phyloP scores from a whole-genome alignment of 2,113 vertebrate genomes.

The Trematocara variabile region DNA sequence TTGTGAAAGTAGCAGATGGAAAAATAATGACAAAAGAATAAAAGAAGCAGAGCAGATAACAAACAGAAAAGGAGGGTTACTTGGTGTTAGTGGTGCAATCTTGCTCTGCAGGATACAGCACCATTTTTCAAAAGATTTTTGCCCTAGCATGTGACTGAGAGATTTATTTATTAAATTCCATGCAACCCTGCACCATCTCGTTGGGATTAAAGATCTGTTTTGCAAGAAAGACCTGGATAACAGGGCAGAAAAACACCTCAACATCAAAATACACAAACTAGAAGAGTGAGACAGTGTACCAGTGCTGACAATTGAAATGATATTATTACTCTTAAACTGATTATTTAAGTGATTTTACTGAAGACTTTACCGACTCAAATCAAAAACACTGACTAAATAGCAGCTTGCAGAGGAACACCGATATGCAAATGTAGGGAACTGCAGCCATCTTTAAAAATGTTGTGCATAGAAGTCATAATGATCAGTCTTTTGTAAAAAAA shows the following conservation, averaged over 20 bases:
- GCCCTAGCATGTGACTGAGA: neutral
- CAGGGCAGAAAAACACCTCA: neutral
- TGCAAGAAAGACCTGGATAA: neutral
- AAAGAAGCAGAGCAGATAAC: constrained; percentile 2
- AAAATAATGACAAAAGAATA: constrained; percentile 40
- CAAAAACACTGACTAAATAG: neutral
- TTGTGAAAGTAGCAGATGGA: constrained; percentile 36
- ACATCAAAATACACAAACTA: neutral
- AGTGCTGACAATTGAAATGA: neutral
- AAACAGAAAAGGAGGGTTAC: constrained; percentile 18
- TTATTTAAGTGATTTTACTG: neutral
- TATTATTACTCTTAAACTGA: neutral
- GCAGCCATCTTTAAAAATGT: neutral
- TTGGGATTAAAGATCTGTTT: neutral
- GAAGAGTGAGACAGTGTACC: neutral
- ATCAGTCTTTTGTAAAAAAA: neutral
- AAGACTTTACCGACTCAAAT: neutral
- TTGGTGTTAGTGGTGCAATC: constrained; percentile 13
- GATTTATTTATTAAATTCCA: neutral
- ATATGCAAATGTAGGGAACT: neutral
- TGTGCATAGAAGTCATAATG: neutral
- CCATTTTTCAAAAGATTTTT: neutral
- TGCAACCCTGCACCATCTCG: neutral
- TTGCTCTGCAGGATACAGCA: neutral
- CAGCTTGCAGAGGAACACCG: neutral